A percentile compares a stretch with the other conserved stretches of the same genome.
Evolutionary conservation across 1,140 invertebrate genomes (phyloP).

Genomic region (Euura lappo): DNA sequence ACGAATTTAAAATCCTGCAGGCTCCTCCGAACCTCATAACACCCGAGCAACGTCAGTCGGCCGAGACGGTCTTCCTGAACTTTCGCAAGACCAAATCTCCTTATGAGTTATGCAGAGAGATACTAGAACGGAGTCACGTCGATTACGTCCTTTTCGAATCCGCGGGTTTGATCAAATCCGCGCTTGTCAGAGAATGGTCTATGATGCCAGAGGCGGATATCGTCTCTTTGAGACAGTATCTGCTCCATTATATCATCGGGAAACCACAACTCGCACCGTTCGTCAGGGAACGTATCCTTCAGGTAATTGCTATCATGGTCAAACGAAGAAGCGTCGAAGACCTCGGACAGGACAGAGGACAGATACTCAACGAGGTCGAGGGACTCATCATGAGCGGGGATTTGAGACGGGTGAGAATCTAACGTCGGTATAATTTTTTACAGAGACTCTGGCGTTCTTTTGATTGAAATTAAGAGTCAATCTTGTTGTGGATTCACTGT

Average conservation of each 20-base stretch:
- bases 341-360: slow-evolving; percentile 69
- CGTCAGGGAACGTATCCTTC: slow-evolving; percentile 73
- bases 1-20: slow-evolving; percentile 58
- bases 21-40: slow-evolving; percentile 82
- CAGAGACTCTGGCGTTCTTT: too few species aligned
- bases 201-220: slow-evolving; percentile 72
- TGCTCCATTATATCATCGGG: slow-evolving; percentile 77
- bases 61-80: slow-evolving; percentile 80
- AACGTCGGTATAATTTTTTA: background rate
- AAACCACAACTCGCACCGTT: slow-evolving; percentile 67
- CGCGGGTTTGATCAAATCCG: slow-evolving; percentile 82
- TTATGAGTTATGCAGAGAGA: slow-evolving; percentile 80
- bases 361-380: slow-evolving; percentile 78
- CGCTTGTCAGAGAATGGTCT: slow-evolving; percentile 83
- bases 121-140: slow-evolving; percentile 78
- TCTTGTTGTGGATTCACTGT: too few species aligned
- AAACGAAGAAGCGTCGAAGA: slow-evolving; percentile 81
- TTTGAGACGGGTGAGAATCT: slow-evolving; percentile 58
- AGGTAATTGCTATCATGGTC: slow-evolving; percentile 86
- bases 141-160: slow-evolving; percentile 90
- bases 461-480: too few species aligned
- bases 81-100: slow-evolving; percentile 84
- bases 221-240: slow-evolving; percentile 75
- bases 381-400: slow-evolving; percentile 71
- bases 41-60: slow-evolving; percentile 76